Evolutionary conservation across 1,140 invertebrate genomes (phyloP).

Genomic region (Apis dorsata): DNA sequence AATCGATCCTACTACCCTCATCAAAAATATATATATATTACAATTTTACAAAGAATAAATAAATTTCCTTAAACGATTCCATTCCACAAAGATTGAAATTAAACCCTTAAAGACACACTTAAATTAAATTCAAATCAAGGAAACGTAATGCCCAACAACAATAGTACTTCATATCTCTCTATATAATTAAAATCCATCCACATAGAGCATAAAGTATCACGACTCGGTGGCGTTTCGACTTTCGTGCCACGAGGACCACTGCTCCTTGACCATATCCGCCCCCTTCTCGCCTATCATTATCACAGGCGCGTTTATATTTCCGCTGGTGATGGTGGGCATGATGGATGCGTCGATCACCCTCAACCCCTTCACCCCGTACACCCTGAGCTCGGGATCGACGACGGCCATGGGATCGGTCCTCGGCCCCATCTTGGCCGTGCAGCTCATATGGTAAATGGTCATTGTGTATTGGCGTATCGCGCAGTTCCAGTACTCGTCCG

Average conservation of each 20-base stretch:
- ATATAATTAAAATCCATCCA: no score
- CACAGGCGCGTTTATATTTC: conserved; percentile 91
- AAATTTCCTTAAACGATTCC: no score
- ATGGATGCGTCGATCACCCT: conserved; percentile 91
- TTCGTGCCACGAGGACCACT: conserved; percentile 58
- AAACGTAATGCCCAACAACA: no score
- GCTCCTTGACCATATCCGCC: conserved; percentile 89
- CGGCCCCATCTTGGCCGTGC: conserved; percentile 93
- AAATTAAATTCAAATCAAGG: no score
- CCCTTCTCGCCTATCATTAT: conserved; percentile 97
- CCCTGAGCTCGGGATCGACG: conserved; percentile 88
- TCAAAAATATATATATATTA: no score
- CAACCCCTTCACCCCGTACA: conserved; percentile 87
- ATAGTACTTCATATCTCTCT: no score
- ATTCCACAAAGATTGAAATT: no score
- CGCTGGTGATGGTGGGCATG: conserved; percentile 90
- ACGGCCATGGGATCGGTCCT: conserved; percentile 88
- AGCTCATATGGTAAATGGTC: conserved; percentile 93
- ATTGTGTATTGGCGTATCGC: conserved; percentile 89
- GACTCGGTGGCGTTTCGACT: no score
- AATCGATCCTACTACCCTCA: no score
- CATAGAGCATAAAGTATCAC: no score
- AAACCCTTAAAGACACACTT: no score
- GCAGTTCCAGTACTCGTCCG: conserved; percentile 93
- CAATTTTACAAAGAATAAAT: no score